Percentiles rank a stretch among this genome's conserved stretches.
Evolutionary conservation across 2,888 invertebrate species (phyloP).

Genomic region (Nymphalis urticae): DNA sequence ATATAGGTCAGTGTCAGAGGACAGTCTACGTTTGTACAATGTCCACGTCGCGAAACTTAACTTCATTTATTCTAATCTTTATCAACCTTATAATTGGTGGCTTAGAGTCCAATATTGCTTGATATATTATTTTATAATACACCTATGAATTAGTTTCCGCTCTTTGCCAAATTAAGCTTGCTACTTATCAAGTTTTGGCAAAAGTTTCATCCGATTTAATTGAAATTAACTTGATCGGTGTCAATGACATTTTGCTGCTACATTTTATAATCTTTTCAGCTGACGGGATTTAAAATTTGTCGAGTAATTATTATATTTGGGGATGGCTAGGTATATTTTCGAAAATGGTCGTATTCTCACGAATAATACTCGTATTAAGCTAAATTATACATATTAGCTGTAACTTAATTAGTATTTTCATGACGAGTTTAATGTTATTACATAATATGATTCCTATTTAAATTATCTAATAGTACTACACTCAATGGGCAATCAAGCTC

Average conservation of each 20-base stretch:
- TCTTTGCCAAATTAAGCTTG: constrained; percentile 42
- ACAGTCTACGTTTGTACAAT: constrained; percentile 55
- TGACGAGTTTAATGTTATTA: too few relatives aligned
- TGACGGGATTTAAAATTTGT: neutral
- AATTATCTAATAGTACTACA: too few relatives aligned
- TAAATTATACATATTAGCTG: too few relatives aligned
- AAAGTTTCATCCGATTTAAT: constrained; percentile 42
- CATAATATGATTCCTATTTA: too few relatives aligned
- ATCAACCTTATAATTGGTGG: constrained; percentile 56
- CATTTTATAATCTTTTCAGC: constrained; percentile 12
- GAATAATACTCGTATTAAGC: neutral
- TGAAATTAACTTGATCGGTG: constrained; percentile 37
- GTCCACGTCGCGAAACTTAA: constrained; percentile 49
- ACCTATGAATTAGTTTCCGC: constrained; percentile 46
- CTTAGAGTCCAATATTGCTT: constrained; percentile 56
- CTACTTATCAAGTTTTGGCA: constrained; percentile 40
- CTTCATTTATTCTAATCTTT: constrained; percentile 45
- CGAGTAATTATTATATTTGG: constrained; percentile 3
- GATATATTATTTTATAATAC: constrained; percentile 29
- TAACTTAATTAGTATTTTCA: too few relatives aligned
- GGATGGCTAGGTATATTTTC: neutral
- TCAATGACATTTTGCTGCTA: constrained; percentile 42
- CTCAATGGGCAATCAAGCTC: too few relatives aligned
- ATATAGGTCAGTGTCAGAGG: constrained; percentile 77
- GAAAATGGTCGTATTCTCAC: neutral